Evolutionary conservation across 2,888 invertebrate species (phyloP).

Genomic region (Lucinisca nassula): DNA sequence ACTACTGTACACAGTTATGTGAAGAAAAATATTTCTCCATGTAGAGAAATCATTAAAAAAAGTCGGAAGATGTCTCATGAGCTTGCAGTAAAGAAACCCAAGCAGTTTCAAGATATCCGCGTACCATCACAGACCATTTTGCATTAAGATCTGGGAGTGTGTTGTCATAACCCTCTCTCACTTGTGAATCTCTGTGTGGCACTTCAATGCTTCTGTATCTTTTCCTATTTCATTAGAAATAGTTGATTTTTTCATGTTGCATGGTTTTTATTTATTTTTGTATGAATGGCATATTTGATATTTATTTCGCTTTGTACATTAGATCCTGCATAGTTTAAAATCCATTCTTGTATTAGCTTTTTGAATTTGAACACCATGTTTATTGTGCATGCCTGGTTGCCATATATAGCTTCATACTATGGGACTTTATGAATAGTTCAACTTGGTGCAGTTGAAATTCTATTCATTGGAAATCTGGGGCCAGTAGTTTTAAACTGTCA

Average conservation of each 20-base stretch:
- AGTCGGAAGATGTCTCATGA: too few species aligned
- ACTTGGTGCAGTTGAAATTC: too few species aligned
- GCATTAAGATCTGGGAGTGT: neutral
- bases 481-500: too few species aligned
- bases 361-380: constrained; percentile 11
- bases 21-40: too few species aligned
- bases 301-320: constrained; percentile 26
- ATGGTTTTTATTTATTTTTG: constrained; percentile 20
- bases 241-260: constrained; percentile 18
- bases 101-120: neutral
- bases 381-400: constrained; percentile 11
- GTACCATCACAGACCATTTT: neutral
- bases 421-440: too few species aligned
- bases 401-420: neutral
- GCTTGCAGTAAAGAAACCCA: too few species aligned
- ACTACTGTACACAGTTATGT: too few species aligned
- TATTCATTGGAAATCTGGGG: too few species aligned
- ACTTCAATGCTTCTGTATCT: constrained; percentile 13
- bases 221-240: constrained; percentile 9
- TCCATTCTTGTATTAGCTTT: constrained; percentile 21
- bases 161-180: constrained; percentile 5
- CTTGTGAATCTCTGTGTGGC: constrained; percentile 2
- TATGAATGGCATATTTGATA: constrained; percentile 19
- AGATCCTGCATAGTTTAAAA: constrained; percentile 14
- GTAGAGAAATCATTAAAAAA: too few species aligned